These are phyloP conservation scores for Leucozona laternaria DNA, from an alignment of 2,888 invertebrate genomes.

Conservation along the genomic window DNA sequence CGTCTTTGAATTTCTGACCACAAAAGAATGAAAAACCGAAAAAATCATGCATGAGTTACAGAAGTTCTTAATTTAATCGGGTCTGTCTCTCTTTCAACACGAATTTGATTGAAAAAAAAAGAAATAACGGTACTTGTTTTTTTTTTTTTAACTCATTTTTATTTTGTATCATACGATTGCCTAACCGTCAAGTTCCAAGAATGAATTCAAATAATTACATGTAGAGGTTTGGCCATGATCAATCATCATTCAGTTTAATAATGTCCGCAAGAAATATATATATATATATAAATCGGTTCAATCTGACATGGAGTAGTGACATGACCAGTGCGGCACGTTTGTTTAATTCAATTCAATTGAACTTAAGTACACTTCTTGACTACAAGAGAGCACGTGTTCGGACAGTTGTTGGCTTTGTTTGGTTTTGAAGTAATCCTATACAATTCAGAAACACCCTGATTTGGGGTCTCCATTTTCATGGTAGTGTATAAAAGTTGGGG, in stretches of 20 bases:
- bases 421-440: conserved; percentile 32
- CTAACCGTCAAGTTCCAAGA: conserved; percentile 68
- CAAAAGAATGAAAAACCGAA: neutral
- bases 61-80: conserved; percentile 48
- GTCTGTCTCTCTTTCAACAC: conserved; percentile 24
- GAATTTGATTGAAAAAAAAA: conserved; percentile 53
- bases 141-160: conserved; percentile 23
- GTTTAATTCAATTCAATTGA: conserved; percentile 72
- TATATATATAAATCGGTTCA: conserved; percentile 51
- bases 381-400: conserved; percentile 63
- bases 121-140: conserved; percentile 63
- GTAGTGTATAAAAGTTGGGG: neutral
- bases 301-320: conserved; percentile 41
- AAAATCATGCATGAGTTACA: conserved; percentile 28
- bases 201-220: conserved; percentile 40
- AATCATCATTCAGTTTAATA: conserved; percentile 37
- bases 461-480: conserved; percentile 8
- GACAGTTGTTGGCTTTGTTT: conserved; percentile 51
- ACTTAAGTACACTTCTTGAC: conserved; percentile 62
- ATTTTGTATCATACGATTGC: conserved; percentile 44
- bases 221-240: conserved; percentile 41
- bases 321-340: conserved; percentile 62
- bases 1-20: neutral
- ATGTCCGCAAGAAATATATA: conserved; percentile 37
- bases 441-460: conserved; percentile 47